Conservation (phyloP, 2,797 vertebrate genomes). For the Acrocephalus scirpaceus region DNA sequence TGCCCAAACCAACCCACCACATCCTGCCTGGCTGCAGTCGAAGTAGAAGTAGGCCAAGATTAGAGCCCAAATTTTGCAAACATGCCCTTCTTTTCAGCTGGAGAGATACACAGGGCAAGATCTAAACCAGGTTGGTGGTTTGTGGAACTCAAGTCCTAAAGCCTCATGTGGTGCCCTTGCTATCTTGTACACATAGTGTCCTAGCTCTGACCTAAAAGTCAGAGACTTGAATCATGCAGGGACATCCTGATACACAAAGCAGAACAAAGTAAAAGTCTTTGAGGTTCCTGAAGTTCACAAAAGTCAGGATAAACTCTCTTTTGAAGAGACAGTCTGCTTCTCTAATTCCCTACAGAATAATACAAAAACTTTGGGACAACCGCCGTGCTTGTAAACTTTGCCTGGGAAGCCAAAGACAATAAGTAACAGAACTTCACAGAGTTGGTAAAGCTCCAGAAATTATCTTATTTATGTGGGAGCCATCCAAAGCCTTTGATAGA, state of each 20-base stretch:
- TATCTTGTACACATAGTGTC: background rate
- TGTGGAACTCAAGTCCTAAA: background rate
- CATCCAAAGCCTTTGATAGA: constrained; percentile 17
- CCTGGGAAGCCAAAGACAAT: constrained; percentile 42
- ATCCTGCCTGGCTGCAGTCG: background rate
- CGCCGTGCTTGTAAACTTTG: constrained; percentile 11
- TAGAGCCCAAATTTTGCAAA: background rate
- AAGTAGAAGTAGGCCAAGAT: background rate
- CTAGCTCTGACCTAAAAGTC: background rate
- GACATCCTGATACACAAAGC: background rate
- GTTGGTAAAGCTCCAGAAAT: constrained; percentile 47
- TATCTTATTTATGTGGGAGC: constrained; percentile 26
- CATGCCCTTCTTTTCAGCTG: background rate
- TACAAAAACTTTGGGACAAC: background rate
- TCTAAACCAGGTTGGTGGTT: background rate
- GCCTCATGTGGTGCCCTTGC: background rate
- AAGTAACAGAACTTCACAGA: constrained; percentile 33
- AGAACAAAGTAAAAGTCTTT: background rate
- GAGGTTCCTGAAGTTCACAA: background rate
- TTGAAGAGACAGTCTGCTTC: constrained; percentile 21
- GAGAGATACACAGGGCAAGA: background rate
- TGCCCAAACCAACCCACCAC: background rate
- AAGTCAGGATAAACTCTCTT: background rate
- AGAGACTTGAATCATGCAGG: background rate
- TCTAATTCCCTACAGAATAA: background rate